These are phyloP conservation scores for Phenganax marumi DNA, from an alignment of 92 coral and sea anemone genomes.

Conservation along the genomic window DNA sequence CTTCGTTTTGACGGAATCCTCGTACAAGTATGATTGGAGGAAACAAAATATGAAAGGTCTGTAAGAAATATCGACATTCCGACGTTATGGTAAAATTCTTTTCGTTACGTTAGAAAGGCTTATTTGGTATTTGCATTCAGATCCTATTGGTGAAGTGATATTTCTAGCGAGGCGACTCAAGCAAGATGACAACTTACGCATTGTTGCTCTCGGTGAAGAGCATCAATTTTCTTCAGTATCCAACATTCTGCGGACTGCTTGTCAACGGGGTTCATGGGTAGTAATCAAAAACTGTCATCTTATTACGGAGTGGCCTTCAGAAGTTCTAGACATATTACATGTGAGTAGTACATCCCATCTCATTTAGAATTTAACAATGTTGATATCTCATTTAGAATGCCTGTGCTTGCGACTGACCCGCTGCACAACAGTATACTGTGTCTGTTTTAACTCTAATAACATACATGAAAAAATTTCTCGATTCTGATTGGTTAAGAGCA, in stretches of 20 bases:
- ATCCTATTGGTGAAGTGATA: slow-evolving; percentile 72
- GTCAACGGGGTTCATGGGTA: slow-evolving; percentile 85
- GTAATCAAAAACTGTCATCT: slow-evolving; percentile 80
- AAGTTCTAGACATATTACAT: slow-evolving; percentile 68
- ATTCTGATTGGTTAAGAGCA: too few relatives aligned
- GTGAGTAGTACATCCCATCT: slow-evolving; percentile 37
- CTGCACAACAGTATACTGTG: too few relatives aligned
- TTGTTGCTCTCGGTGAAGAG: slow-evolving; percentile 65
- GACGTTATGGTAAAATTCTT: background rate
- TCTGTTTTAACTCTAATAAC: too few relatives aligned
- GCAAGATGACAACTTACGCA: slow-evolving; percentile 46
- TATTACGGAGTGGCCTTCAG: slow-evolving; percentile 67
- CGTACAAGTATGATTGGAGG: slow-evolving; percentile 57
- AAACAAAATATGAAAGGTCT: slow-evolving; percentile 33
- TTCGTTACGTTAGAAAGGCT: background rate
- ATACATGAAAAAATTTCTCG: too few relatives aligned
- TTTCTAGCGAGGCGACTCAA: slow-evolving; percentile 67
- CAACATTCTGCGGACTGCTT: slow-evolving; percentile 49
- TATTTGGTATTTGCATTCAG: slow-evolving; percentile 33
- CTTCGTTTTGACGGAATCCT: slow-evolving; percentile 67
- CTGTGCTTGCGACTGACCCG: background rate
- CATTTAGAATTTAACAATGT: too few relatives aligned
- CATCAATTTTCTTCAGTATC: slow-evolving; percentile 54
- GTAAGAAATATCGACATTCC: background rate
- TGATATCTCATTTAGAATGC: too few relatives aligned